Evolutionary conservation across 2,797 vertebrate genomes (phyloP).

Genomic region (Myripristis jacobus): DNA sequence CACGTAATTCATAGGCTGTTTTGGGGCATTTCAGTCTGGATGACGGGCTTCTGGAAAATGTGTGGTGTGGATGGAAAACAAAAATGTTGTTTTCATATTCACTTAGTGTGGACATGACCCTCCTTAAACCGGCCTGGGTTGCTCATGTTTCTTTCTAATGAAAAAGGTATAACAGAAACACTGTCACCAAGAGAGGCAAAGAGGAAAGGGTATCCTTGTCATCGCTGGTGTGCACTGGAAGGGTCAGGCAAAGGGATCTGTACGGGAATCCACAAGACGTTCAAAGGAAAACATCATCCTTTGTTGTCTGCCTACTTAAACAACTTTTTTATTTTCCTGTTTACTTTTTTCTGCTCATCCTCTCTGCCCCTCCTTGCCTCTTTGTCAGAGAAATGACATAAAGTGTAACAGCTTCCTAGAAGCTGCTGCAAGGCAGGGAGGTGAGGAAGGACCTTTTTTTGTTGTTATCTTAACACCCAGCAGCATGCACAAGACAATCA

Average conservation of each 20-base stretch:
- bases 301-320: constrained; percentile 50
- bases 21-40: no score
- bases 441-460: constrained; percentile 67
- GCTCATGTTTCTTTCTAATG: constrained; percentile 10
- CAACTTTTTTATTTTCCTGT: constrained; percentile 62
- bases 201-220: constrained; percentile 19
- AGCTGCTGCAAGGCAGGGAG: constrained; percentile 47
- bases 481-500: constrained; percentile 59
- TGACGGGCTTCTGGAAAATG: no score
- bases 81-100: no score
- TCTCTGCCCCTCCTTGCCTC: constrained; percentile 46
- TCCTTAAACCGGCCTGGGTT: constrained; percentile 28
- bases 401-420: constrained; percentile 64
- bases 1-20: no score
- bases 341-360: constrained; percentile 57
- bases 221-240: constrained; percentile 1
- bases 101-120: no score
- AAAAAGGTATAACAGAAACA: constrained; percentile 37
- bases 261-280: constrained; percentile 32
- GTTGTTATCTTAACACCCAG: constrained; percentile 74
- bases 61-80: no score
- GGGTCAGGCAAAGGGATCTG: constrained; percentile 14
- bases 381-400: constrained; percentile 66
- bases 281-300: constrained; percentile 50
- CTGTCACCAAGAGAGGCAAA: constrained; percentile 1